phyloP scores from a whole-genome alignment of 2,113 vertebrate genomes.

The Pluvianellus socialis region DNA sequence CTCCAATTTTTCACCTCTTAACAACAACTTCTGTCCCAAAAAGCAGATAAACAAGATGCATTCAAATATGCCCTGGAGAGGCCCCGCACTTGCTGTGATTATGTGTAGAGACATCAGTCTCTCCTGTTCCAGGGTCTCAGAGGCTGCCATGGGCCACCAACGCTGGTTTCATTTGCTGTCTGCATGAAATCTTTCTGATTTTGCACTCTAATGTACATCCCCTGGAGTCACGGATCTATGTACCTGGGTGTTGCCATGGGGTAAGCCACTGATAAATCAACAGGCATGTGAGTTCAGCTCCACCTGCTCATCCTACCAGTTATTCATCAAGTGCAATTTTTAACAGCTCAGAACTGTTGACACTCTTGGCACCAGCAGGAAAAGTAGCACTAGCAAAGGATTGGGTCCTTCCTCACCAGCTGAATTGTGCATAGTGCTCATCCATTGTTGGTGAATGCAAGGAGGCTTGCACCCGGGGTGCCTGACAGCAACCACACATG shows the following conservation, averaged over 20 bases:
- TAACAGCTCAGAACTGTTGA: not conserved
- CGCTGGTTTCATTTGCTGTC: not conserved
- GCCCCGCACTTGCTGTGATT: not conserved
- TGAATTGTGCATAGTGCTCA: not conserved
- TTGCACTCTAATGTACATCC: not conserved
- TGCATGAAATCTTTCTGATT: not conserved
- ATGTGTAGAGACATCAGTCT: not conserved
- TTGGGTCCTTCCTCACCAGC: not conserved
- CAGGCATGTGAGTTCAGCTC: not conserved
- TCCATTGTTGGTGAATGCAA: not conserved
- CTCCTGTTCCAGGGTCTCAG: not conserved
- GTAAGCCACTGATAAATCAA: not conserved
- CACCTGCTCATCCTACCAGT: not conserved
- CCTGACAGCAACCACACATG: fast-evolving
- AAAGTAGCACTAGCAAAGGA: not conserved
- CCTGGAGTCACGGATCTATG: not conserved
- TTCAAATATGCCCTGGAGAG: not conserved
- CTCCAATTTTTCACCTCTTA: not conserved
- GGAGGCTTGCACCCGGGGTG: not conserved
- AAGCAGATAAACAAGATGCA: not conserved
- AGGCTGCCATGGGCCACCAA: not conserved
- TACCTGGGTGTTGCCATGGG: not conserved
- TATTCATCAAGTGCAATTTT: not conserved
- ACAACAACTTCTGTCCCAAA: not conserved
- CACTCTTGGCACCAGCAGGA: not conserved